These are phyloP conservation scores for Mimachlamys varia DNA, from an alignment of 2,888 invertebrate genomes.

Conservation along the genomic window DNA sequence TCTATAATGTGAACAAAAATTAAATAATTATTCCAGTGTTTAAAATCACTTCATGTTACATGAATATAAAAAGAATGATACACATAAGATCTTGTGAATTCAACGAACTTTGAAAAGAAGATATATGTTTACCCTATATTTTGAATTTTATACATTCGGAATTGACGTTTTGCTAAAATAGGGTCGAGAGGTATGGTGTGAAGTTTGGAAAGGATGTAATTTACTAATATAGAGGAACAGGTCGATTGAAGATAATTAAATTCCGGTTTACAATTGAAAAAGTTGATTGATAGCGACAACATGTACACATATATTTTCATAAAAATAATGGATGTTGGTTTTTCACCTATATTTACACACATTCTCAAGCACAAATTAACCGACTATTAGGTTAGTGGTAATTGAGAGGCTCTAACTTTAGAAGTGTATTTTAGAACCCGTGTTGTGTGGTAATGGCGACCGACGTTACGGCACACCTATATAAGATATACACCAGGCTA, in stretches of 20 bases:
- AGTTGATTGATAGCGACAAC: background rate
- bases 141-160: no score
- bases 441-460: background rate
- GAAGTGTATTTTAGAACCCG: background rate
- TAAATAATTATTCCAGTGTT: no score
- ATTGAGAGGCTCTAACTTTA: background rate
- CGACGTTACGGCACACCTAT: background rate
- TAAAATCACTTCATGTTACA: no score
- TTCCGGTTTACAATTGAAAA: background rate
- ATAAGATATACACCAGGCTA: background rate
- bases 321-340: background rate
- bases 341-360: background rate
- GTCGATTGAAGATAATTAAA: background rate
- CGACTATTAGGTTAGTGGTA: background rate
- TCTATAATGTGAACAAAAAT: no score
- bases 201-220: background rate
- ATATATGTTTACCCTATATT: background rate
- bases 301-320: background rate
- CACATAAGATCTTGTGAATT: background rate
- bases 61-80: no score
- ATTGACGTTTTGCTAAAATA: no score
- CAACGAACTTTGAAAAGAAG: background rate
- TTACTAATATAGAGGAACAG: background rate
- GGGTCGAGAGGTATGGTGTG: no score
- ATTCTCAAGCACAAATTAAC: background rate